phyloP scores from a whole-genome alignment of 2,797 vertebrate genomes.

The Tapera naevia region DNA sequence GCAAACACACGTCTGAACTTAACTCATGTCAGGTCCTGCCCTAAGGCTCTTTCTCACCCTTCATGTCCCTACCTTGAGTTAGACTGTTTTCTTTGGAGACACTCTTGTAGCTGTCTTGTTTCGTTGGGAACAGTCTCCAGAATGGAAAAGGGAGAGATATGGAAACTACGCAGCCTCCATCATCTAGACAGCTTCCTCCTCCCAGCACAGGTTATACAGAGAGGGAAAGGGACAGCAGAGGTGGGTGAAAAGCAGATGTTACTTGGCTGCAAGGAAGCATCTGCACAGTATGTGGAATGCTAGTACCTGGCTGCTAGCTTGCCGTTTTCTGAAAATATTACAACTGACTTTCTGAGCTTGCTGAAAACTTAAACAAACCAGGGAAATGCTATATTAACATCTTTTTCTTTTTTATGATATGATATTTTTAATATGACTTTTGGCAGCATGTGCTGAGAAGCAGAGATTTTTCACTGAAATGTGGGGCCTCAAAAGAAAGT shows the following conservation, averaged over 20 bases:
- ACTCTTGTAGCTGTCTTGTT: neutral
- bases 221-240: neutral
- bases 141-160: neutral
- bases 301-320: neutral
- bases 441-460: neutral
- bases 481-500: neutral
- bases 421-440: constrained; percentile 5
- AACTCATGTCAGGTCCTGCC: neutral
- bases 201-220: neutral
- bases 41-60: neutral
- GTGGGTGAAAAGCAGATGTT: neutral
- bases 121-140: neutral
- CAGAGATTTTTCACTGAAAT: neutral
- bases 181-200: neutral
- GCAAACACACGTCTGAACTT: neutral
- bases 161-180: neutral
- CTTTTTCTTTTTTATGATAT: neutral
- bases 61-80: neutral
- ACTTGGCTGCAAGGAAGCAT: neutral
- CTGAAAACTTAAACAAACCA: neutral
- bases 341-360: neutral
- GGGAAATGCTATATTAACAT: neutral
- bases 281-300: neutral
- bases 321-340: neutral
- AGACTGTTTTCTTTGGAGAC: neutral